These are phyloP conservation scores for Lepidochitona cinerea DNA, from an alignment of 2,888 invertebrate genomes.

Conservation along the genomic window DNA sequence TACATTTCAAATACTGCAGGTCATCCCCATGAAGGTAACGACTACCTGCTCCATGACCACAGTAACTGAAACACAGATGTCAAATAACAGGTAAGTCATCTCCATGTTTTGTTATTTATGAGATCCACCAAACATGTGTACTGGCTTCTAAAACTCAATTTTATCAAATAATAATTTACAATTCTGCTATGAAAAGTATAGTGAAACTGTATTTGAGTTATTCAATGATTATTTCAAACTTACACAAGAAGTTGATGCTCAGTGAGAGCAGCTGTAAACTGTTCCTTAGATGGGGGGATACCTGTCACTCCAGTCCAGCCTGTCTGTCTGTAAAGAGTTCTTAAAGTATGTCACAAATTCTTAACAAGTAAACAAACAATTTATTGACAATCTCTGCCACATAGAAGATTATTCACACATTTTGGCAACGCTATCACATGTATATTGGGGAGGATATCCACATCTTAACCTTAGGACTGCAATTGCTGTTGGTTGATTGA, in stretches of 20 bases:
- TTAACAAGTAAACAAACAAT: not conserved
- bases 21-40: slow-evolving; percentile 76
- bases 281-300: slow-evolving; percentile 74
- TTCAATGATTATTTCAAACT: slow-evolving; percentile 61
- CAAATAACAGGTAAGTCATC: no score
- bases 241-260: slow-evolving; percentile 79
- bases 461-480: no score
- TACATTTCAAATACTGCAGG: slow-evolving; percentile 75
- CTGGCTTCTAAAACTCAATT: no score
- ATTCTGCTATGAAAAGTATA: no score
- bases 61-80: slow-evolving; percentile 76
- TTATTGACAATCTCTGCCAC: not conserved
- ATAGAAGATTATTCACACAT: no score
- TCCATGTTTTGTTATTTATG: no score
- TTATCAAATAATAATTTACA: no score
- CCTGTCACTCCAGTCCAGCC: slow-evolving; percentile 78
- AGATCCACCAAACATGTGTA: no score
- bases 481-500: no score
- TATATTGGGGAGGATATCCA: no score
- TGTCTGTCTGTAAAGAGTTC: slow-evolving; percentile 70
- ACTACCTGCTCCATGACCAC: slow-evolving; percentile 84
- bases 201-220: no score
- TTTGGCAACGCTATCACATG: no score
- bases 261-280: slow-evolving; percentile 75
- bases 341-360: not conserved